These are phyloP conservation scores for Mythimna vitellina DNA, from an alignment of 2,888 invertebrate genomes.

Conservation along the genomic window DNA sequence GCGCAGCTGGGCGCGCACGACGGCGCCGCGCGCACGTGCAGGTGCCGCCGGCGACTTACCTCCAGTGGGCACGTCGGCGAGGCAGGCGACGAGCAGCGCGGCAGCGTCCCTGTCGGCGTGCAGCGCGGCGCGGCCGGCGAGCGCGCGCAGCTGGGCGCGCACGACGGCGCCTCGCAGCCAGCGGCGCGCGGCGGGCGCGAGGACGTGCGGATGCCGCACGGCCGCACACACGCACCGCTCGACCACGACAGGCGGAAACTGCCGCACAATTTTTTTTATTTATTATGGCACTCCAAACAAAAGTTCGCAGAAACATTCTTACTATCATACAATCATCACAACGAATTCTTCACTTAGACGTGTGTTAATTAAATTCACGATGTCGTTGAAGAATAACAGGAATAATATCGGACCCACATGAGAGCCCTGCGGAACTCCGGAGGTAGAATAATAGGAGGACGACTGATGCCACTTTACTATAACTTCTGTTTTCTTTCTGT, in stretches of 20 bases:
- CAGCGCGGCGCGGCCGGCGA: conserved; percentile 15
- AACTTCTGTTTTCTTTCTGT: no score
- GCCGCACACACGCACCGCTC: conserved; percentile 83
- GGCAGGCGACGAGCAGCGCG: conserved; percentile 64
- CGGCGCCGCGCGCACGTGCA: conserved; percentile 3
- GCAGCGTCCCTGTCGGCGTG: conserved; percentile 73
- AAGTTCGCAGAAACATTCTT: no score
- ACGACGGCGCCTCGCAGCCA: conserved; percentile 81
- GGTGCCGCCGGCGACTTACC: conserved; percentile 44
- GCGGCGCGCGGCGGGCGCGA: conserved; percentile 77
- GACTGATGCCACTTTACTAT: no score
- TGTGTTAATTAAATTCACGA: no score
- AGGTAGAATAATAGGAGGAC: no score
- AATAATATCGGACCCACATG: no score
- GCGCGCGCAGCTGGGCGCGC: conserved; percentile 3
- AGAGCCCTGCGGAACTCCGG: no score
- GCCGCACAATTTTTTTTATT: background rate
- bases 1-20: conserved; percentile 11
- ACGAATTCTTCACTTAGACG: no score
- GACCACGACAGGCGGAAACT: conserved; percentile 75
- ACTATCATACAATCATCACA: no score
- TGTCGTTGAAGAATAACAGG: no score
- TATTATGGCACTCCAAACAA: no score
- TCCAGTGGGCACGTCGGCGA: conserved; percentile 58
- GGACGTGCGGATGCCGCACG: conserved; percentile 84